Evolutionary conservation across 2,113 vertebrate genomes (phyloP).

Genomic region (Lepisosteus osseus): DNA sequence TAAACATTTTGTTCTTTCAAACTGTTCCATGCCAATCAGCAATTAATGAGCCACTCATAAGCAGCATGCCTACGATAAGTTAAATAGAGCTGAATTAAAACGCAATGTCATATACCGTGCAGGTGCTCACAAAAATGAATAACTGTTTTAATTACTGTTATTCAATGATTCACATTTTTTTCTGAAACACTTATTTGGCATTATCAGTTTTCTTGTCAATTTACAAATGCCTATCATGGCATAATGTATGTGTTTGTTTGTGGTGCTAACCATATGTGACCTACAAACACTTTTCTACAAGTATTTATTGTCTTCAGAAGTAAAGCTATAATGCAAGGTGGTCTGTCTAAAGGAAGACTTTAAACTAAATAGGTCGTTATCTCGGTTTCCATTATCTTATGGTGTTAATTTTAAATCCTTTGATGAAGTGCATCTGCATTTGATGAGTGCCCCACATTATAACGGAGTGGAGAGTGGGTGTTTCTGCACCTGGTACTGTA

Average conservation of each 20-base stretch:
- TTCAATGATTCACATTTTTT: slow-evolving; percentile 93
- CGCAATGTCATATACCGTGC: slow-evolving; percentile 78
- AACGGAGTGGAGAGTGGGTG: slow-evolving; percentile 84
- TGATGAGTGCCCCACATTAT: slow-evolving; percentile 80
- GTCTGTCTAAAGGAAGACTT: slow-evolving; percentile 65
- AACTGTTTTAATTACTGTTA: slow-evolving; percentile 99
- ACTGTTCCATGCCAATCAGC: slow-evolving; percentile 75
- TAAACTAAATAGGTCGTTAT: slow-evolving; percentile 76
- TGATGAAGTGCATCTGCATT: slow-evolving; percentile 93
- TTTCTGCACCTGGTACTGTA: slow-evolving; percentile 87
- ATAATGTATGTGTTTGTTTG: slow-evolving; percentile 73
- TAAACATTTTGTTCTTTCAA: slow-evolving; percentile 73
- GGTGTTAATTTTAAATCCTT: slow-evolving; percentile 64
- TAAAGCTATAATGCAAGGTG: slow-evolving; percentile 53
- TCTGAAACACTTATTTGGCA: slow-evolving; percentile 82
- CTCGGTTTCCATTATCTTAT: slow-evolving; percentile 73
- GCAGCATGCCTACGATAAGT: slow-evolving; percentile 70
- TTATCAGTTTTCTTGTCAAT: slow-evolving; percentile 93
- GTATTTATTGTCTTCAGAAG: slow-evolving; percentile 62
- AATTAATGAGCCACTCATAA: slow-evolving; percentile 75
- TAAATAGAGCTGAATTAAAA: slow-evolving; percentile 77
- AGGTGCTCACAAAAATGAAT: slow-evolving; percentile 97
- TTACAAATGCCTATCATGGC: slow-evolving; percentile 84
- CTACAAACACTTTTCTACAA: slow-evolving; percentile 70
- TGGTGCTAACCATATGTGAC: slow-evolving; percentile 62